Conservation (phyloP, 1,140 invertebrate species). For the Oedothorax gibbosus region DNA sequence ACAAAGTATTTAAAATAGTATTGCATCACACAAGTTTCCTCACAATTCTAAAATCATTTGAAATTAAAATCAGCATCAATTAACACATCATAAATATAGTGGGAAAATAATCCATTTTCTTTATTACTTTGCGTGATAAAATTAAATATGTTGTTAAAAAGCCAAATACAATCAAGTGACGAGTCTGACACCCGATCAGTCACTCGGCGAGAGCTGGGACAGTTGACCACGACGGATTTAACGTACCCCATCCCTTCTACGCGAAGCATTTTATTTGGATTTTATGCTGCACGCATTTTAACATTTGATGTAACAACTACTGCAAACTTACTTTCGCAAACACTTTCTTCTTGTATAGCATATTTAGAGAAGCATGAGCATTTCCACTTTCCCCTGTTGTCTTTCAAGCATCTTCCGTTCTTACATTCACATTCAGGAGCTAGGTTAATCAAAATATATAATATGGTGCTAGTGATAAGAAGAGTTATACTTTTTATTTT, state of each 20-base stretch:
- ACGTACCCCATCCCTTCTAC: neutral
- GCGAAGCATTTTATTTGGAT: neutral
- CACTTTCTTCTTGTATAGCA: neutral
- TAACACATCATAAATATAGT: too few relatives aligned
- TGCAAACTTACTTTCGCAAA: conserved; percentile 1
- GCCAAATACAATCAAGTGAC: too few relatives aligned
- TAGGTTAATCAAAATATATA: neutral
- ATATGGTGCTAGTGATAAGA: neutral
- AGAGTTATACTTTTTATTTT: neutral
- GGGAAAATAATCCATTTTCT: too few relatives aligned
- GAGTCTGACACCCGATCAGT: neutral
- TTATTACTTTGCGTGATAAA: too few relatives aligned
- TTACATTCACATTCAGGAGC: neutral
- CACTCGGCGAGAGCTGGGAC: neutral
- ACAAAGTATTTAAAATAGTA: too few relatives aligned
- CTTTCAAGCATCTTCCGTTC: conserved; percentile 13
- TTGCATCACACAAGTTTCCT: too few relatives aligned
- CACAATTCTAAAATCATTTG: too few relatives aligned
- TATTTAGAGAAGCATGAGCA: neutral
- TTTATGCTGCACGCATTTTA: neutral
- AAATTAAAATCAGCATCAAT: too few relatives aligned
- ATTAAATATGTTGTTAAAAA: too few relatives aligned
- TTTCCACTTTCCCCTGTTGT: conserved; percentile 3
- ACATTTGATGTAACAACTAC: neutral
- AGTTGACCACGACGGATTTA: neutral